These are phyloP conservation scores for Thamnophis sirtalis DNA, from an alignment of 2,113 vertebrate species.

Conservation along the genomic window DNA sequence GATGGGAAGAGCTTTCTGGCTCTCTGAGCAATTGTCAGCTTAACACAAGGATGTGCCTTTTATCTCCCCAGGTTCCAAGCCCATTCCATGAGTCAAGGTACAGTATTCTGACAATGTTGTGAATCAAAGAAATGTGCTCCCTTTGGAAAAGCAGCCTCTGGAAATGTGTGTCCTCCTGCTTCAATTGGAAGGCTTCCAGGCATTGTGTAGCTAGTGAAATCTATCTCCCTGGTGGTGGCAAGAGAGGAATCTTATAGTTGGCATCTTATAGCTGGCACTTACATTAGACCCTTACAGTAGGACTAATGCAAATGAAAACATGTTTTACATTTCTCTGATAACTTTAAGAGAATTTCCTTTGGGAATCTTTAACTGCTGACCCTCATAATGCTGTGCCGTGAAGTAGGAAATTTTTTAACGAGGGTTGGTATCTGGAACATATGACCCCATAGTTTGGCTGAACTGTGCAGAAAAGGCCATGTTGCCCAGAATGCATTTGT, in stretches of 20 bases:
- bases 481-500: neutral
- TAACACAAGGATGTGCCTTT: neutral
- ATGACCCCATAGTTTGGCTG: neutral
- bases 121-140: neutral
- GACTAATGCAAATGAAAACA: neutral
- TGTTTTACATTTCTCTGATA: rapidly evolving
- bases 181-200: neutral
- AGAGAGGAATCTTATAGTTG: neutral
- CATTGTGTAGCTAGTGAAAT: neutral
- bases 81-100: slow-evolving; percentile 72
- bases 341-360: neutral
- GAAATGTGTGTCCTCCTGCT: neutral
- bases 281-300: neutral
- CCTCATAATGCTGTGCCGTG: neutral
- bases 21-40: neutral
- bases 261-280: neutral
- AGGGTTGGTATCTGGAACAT: neutral
- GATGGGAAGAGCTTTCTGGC: neutral
- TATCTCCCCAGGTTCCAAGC: slow-evolving; percentile 56
- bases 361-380: neutral
- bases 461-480: neutral
- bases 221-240: neutral
- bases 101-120: neutral
- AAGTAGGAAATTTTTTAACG: neutral
- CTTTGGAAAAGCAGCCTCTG: neutral